Evolutionary conservation across 2,113 vertebrate genomes (phyloP).

Genomic region (Plotosus lineatus): DNA sequence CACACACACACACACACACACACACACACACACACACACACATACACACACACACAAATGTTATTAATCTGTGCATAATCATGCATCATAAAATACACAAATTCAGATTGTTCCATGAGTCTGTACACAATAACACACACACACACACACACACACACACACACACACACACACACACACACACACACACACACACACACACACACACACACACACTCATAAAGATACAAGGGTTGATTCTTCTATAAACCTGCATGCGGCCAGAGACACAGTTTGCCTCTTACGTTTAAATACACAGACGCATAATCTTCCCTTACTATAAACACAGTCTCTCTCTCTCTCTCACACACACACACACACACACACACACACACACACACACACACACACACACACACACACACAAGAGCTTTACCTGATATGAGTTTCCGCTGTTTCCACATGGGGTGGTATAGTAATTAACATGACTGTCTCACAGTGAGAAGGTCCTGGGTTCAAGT

Average conservation of each 20-base stretch:
- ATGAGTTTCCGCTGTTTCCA: no score
- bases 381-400: not conserved
- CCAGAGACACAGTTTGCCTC: slow-evolving; percentile 15
- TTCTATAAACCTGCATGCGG: slow-evolving; percentile 34
- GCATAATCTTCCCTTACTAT: slow-evolving; percentile 7
- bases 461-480: no score
- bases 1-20: not conserved
- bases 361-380: not conserved
- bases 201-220: slow-evolving; percentile 1
- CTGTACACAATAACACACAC: not conserved
- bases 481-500: no score
- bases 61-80: not conserved
- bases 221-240: slow-evolving; percentile 10
- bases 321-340: not conserved
- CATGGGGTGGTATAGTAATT: no score
- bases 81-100: slow-evolving; percentile 17
- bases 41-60: not conserved
- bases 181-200: slow-evolving; percentile 8
- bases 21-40: not conserved
- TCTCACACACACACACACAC: not conserved
- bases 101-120: slow-evolving; percentile 8
- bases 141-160: not conserved
- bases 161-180: not conserved
- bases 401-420: not conserved
- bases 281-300: slow-evolving; percentile 21